Conservation (phyloP, 2,113 vertebrate species). For the Neolamprologus cancellatus region DNA sequence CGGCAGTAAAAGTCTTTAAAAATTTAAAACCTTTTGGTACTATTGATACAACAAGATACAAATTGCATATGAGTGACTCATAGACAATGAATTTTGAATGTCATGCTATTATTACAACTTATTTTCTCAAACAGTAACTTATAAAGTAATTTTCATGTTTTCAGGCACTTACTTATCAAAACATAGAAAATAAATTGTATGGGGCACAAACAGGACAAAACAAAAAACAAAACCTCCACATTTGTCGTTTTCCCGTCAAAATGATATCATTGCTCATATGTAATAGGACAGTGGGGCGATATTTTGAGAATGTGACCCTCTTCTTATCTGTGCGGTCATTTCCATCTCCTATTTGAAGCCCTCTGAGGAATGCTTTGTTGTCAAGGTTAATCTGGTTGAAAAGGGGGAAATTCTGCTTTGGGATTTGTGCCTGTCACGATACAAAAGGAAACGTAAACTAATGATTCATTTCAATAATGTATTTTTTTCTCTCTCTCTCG, state of each 20-base stretch:
- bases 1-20: neutral
- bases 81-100: neutral
- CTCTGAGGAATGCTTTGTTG: conserved; percentile 51
- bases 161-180: neutral
- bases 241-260: neutral
- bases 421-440: conserved; percentile 43
- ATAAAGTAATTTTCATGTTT: neutral
- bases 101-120: neutral
- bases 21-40: neutral
- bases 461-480: conserved; percentile 52
- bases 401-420: neutral
- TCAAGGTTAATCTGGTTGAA: conserved; percentile 45
- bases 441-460: conserved; percentile 47
- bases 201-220: neutral
- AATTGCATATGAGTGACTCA: neutral
- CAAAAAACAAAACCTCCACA: neutral
- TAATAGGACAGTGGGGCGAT: conserved; percentile 40
- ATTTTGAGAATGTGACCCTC: conserved; percentile 31
- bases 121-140: neutral
- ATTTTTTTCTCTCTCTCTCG: conserved; percentile 6
- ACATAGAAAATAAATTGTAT: neutral
- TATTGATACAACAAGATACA: neutral
- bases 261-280: conserved; percentile 40
- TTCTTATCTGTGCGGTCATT: conserved; percentile 8
- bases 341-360: conserved; percentile 46